Evolutionary conservation across 2,113 vertebrate genomes (phyloP).

Genomic region (Macroglossus sobrinus): DNA sequence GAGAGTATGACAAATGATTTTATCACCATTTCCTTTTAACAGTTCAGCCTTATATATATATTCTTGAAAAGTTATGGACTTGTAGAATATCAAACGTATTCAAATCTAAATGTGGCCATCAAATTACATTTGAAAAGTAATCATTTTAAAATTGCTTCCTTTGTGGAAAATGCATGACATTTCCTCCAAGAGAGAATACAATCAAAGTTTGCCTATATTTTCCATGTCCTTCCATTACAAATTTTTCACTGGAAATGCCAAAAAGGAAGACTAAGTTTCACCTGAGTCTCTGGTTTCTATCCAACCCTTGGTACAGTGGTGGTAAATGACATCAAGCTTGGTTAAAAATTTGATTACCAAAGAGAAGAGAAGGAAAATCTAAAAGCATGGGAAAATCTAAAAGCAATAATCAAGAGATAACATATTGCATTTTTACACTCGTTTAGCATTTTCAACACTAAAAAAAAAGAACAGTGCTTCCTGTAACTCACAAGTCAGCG

Average conservation of each 20-base stretch:
- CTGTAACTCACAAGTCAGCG: conserved; percentile 51
- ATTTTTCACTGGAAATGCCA: not conserved
- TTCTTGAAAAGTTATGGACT: not conserved
- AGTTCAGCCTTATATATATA: not conserved
- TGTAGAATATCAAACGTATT: not conserved
- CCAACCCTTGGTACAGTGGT: not conserved
- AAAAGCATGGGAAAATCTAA: not conserved
- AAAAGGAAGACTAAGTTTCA: not conserved
- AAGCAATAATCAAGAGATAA: conserved; percentile 15
- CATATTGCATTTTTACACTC: conserved; percentile 2
- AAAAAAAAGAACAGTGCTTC: conserved; percentile 23
- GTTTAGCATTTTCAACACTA: conserved; percentile 51
- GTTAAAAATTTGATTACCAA: not conserved
- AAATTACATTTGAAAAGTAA: not conserved
- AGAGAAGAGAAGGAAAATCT: not conserved
- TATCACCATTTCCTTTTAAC: conserved; percentile 46
- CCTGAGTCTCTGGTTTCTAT: not conserved
- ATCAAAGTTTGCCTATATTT: not conserved
- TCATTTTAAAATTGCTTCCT: not conserved
- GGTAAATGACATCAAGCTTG: not conserved
- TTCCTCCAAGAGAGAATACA: not conserved
- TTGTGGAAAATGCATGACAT: not conserved
- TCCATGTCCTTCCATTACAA: not conserved
- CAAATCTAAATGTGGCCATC: not conserved
- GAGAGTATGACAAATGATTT: not conserved